Evolutionary conservation across 2,113 vertebrate genomes (phyloP).

Genomic region (Felis catus): DNA sequence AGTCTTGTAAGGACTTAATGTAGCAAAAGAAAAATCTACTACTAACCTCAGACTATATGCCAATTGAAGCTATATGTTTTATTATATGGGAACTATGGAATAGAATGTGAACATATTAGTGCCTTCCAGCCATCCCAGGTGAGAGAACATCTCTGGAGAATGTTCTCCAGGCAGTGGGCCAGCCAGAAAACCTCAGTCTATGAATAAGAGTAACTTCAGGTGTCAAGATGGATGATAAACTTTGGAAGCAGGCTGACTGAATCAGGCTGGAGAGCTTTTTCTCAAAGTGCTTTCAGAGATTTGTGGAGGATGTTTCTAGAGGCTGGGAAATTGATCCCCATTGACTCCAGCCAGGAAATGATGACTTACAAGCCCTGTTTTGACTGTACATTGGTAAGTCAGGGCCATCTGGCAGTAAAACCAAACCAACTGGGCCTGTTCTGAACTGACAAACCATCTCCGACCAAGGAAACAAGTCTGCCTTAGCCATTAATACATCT

Average conservation of each 20-base stretch:
- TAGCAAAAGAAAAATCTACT: not conserved
- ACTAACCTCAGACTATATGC: not conserved
- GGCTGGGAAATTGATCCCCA: conserved; percentile 34
- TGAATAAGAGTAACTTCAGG: not conserved
- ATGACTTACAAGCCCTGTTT: not conserved
- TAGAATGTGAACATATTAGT: not conserved
- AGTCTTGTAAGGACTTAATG: not conserved
- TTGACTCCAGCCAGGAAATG: not conserved
- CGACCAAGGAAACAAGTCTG: not conserved
- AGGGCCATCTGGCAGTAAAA: not conserved
- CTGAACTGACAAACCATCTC: not conserved
- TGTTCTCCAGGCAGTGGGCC: not conserved
- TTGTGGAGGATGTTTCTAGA: conserved; percentile 50
- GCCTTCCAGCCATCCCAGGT: not conserved
- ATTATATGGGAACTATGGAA: not conserved
- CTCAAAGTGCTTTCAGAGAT: conserved; percentile 47
- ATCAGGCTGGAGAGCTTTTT: not conserved
- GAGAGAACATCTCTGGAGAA: not conserved
- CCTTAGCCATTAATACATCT: not conserved
- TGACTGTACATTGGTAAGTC: conserved; percentile 3
- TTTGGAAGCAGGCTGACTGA: not conserved
- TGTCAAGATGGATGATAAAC: conserved; percentile 3
- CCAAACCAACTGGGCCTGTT: not conserved
- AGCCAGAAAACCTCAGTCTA: not conserved
- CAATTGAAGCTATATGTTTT: not conserved